A percentile compares a stretch with the other conserved stretches of the same genome.
Evolutionary conservation across 2,113 vertebrate genomes (phyloP).

Genomic region (Glareola pratincola): DNA sequence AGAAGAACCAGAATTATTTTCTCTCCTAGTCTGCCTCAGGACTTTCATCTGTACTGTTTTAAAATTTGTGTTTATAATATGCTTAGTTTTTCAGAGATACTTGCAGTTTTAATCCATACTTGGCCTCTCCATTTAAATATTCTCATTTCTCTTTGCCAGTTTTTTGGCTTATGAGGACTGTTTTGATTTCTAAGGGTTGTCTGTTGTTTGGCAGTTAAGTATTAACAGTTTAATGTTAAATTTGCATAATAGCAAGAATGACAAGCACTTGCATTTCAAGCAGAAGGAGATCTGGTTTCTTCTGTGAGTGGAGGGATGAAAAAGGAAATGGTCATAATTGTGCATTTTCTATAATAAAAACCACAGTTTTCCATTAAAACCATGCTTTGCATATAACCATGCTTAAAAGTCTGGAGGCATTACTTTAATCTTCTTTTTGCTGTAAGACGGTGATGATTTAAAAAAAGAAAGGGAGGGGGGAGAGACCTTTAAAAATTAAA

Average conservation of each 20-base stretch:
- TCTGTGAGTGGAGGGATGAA: neutral
- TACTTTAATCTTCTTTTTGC: neutral
- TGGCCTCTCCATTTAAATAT: neutral
- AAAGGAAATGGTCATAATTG: neutral
- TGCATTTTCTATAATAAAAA: neutral
- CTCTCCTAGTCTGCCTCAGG: neutral
- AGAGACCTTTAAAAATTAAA: neutral
- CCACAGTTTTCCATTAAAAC: neutral
- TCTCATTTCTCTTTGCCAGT: neutral
- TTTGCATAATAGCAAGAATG: neutral
- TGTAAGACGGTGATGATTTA: neutral
- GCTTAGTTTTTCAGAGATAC: neutral
- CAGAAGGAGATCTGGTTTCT: neutral
- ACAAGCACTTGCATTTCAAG: neutral
- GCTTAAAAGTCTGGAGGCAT: neutral
- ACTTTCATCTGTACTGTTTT: neutral
- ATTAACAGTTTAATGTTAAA: constrained; percentile 30
- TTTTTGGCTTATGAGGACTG: neutral
- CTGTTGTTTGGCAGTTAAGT: constrained; percentile 16
- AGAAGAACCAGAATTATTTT: neutral
- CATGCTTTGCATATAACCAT: neutral
- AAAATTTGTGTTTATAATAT: neutral
- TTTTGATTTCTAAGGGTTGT: neutral
- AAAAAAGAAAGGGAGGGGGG: neutral
- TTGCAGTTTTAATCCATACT: neutral